These are phyloP conservation scores for Arvicanthis niloticus DNA, from an alignment of 2,113 vertebrate species.

Conservation along the genomic window DNA sequence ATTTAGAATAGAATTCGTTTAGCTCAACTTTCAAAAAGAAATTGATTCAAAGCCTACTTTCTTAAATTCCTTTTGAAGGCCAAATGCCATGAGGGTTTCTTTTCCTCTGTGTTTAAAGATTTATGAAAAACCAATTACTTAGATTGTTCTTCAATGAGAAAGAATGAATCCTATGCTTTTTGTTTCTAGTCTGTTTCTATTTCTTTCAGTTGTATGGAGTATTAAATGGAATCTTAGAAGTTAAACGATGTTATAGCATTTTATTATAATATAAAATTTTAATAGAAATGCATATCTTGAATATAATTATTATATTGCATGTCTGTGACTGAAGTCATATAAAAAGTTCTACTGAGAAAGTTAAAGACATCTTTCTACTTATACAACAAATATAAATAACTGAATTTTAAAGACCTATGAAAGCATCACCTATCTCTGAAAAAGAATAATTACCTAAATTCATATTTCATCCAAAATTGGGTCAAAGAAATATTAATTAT, in stretches of 20 bases:
- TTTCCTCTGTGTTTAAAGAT: constrained; percentile 41
- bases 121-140: constrained; percentile 60
- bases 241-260: background rate
- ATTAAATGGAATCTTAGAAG: background rate
- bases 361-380: background rate
- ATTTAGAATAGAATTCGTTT: constrained; percentile 71
- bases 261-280: background rate
- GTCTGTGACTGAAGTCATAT: background rate
- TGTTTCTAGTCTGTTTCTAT: background rate
- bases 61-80: constrained; percentile 60
- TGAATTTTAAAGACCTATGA: background rate
- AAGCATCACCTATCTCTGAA: background rate
- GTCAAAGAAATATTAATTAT: background rate
- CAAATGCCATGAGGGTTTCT: constrained; percentile 1
- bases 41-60: constrained; percentile 50
- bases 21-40: constrained; percentile 72
- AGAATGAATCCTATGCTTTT: background rate
- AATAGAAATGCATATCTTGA: background rate
- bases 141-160: constrained; percentile 10
- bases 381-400: background rate
- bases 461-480: background rate
- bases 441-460: background rate
- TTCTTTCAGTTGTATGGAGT: background rate
- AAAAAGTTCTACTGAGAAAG: background rate
- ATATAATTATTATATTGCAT: background rate